These are phyloP conservation scores for Adelges cooleyi DNA, from an alignment of 1,140 invertebrate genomes.

Conservation along the genomic window DNA sequence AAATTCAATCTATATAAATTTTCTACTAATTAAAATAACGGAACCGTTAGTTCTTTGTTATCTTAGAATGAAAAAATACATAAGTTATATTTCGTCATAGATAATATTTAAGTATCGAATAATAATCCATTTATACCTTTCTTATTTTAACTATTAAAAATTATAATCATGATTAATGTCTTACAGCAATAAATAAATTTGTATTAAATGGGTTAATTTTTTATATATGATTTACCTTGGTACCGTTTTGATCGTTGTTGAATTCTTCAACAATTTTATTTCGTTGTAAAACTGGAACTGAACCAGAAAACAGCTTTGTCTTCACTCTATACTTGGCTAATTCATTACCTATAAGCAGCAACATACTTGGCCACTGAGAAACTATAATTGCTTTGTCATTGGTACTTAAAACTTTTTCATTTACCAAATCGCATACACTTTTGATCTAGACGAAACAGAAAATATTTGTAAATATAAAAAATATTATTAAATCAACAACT, in stretches of 20 bases:
- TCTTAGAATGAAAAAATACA: too few relatives aligned
- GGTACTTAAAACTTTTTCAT: constrained; percentile 43
- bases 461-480: too few relatives aligned
- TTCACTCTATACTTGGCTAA: constrained; percentile 43
- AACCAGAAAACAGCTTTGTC: constrained; percentile 55
- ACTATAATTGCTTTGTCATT: constrained; percentile 72
- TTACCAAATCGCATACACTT: constrained; percentile 47
- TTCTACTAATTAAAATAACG: too few relatives aligned
- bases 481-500: too few relatives aligned
- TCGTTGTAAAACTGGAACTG: constrained; percentile 46
- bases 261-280: constrained; percentile 56
- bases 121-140: too few relatives aligned
- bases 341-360: constrained; percentile 53
- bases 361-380: constrained; percentile 72
- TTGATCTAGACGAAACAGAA: constrained; percentile 40
- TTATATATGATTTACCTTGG: constrained; percentile 38
- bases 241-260: constrained; percentile 48
- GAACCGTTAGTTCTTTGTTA: too few relatives aligned
- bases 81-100: too few relatives aligned
- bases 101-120: too few relatives aligned
- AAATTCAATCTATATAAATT: too few relatives aligned
- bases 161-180: background rate
- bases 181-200: background rate
- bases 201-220: background rate
- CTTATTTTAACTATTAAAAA: background rate